Evolutionary conservation across 2,797 vertebrate species (phyloP).

Genomic region (Carcharodon carcharias): DNA sequence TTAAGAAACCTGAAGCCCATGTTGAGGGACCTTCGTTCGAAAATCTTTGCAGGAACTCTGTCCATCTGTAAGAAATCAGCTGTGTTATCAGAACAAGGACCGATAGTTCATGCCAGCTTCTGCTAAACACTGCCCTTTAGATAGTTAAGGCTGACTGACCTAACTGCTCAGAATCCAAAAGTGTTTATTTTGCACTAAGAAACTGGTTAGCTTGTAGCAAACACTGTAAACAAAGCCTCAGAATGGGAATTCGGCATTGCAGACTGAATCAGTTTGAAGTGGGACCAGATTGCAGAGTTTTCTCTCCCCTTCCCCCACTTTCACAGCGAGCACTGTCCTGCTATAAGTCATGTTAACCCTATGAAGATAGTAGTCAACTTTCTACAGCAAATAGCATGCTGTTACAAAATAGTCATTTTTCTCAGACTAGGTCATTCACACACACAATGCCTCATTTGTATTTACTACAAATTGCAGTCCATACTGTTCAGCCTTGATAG

Average conservation of each 20-base stretch:
- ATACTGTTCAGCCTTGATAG: background rate
- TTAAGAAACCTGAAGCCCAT: background rate
- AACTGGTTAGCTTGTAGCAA: background rate
- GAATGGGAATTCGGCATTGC: background rate
- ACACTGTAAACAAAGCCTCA: background rate
- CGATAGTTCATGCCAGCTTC: background rate
- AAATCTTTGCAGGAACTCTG: background rate
- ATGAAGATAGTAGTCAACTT: background rate
- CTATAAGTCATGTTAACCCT: background rate
- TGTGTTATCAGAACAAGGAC: background rate
- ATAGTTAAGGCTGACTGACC: background rate
- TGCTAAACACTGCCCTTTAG: background rate
- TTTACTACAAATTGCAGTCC: background rate
- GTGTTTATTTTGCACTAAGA: background rate
- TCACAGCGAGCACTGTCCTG: background rate
- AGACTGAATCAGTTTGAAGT: background rate
- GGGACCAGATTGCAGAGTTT: background rate
- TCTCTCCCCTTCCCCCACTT: background rate
- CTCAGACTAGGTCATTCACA: background rate
- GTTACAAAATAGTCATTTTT: background rate
- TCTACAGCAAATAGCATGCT: background rate
- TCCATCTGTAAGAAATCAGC: background rate
- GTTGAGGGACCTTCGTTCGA: background rate
- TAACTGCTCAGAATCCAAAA: background rate
- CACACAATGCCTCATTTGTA: conserved; percentile 3